A percentile compares a stretch with the other conserved stretches of the same genome.
These are phyloP conservation scores for Lissonota sp. DNA, from an alignment of 2,888 invertebrate species.

Conservation along the genomic window DNA sequence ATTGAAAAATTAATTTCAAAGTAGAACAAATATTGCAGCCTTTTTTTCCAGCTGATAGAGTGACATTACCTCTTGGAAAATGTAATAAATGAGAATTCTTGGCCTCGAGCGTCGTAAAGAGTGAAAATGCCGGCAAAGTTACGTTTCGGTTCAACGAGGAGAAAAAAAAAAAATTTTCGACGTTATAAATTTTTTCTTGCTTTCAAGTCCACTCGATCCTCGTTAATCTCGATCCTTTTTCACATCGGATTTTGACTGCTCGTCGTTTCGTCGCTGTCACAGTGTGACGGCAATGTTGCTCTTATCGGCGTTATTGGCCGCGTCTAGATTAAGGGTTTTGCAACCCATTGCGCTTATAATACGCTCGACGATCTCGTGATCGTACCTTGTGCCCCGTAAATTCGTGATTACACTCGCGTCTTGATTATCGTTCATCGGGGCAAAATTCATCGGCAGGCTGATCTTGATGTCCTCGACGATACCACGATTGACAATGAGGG, in stretches of 20 bases:
- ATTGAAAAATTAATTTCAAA: too few species aligned
- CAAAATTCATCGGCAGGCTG: constrained; percentile 87
- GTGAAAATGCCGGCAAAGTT: not conserved
- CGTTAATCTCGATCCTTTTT: constrained; percentile 44
- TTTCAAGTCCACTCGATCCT: too few species aligned
- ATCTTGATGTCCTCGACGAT: constrained; percentile 88
- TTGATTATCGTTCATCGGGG: constrained; percentile 86
- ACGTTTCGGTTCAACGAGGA: constrained; percentile 3
- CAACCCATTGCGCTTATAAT: constrained; percentile 85
- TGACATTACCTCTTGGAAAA: too few species aligned
- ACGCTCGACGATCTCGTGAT: constrained; percentile 86
- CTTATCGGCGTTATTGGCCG: constrained; percentile 72
- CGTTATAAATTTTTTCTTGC: too few species aligned
- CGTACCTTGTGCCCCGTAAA: constrained; percentile 88
- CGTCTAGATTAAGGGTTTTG: constrained; percentile 73
- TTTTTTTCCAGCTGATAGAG: too few species aligned
- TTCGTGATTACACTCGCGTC: constrained; percentile 88
- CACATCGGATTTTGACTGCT: constrained; percentile 47
- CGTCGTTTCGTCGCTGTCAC: constrained; percentile 66
- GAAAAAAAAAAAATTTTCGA: not conserved
- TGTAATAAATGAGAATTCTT: constrained; percentile 26
- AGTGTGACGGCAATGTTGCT: constrained; percentile 78
- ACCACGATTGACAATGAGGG: constrained; percentile 88
- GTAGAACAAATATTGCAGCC: too few species aligned
- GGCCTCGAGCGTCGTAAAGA: constrained; percentile 60